Evolutionary conservation across 2,888 invertebrate genomes (phyloP).

Genomic region (Bellardia bayeri): DNA sequence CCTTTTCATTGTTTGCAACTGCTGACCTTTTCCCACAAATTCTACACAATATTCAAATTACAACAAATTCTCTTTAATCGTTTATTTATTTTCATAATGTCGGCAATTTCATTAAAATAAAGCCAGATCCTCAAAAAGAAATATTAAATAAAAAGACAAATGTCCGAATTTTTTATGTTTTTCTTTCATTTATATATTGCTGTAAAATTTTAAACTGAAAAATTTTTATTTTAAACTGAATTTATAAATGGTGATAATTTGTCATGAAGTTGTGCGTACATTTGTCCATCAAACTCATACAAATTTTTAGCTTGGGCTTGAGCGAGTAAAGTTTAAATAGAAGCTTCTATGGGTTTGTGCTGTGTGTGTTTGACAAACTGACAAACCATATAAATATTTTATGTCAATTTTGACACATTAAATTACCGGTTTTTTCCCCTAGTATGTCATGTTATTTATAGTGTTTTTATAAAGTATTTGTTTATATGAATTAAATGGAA

Average conservation of each 20-base stretch:
- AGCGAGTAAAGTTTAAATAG: constrained; percentile 5
- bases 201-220: constrained; percentile 6
- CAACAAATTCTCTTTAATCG: constrained; percentile 25
- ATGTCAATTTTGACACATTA: constrained; percentile 70
- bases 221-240: constrained; percentile 44
- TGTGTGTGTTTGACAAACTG: constrained; percentile 26
- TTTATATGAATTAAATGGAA: constrained; percentile 18
- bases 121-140: background rate
- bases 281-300: background rate
- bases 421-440: constrained; percentile 51
- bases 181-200: constrained; percentile 2
- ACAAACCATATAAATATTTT: constrained; percentile 67
- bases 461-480: background rate
- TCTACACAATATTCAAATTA: background rate
- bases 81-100: constrained; percentile 34
- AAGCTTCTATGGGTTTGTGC: background rate
- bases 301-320: background rate
- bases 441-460: constrained; percentile 38
- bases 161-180: constrained; percentile 32
- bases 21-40: background rate
- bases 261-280: constrained; percentile 48
- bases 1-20: no score
- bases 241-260: constrained; percentile 59
- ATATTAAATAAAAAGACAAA: constrained; percentile 19
- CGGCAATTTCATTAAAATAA: constrained; percentile 8